A percentile compares a stretch with the other conserved stretches of the same genome.
Evolutionary conservation across 2,113 vertebrate species (phyloP).

Genomic region (Microtus montanus): DNA sequence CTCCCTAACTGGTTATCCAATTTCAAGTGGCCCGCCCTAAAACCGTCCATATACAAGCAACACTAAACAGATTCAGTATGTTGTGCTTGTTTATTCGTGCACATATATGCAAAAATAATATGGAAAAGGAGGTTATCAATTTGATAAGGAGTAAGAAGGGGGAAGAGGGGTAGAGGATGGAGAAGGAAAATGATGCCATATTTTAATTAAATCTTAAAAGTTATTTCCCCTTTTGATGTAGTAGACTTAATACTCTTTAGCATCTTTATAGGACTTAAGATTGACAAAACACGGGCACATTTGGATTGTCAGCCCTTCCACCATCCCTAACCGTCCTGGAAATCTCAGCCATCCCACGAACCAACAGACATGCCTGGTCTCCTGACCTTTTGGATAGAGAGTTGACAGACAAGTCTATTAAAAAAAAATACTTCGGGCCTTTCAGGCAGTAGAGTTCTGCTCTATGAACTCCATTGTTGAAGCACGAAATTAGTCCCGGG

Average conservation of each 20-base stretch:
- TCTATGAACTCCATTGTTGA: not conserved
- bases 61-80: not conserved
- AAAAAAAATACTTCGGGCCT: not conserved
- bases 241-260: slow-evolving; percentile 1
- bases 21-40: no score
- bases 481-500: not conserved
- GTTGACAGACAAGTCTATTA: not conserved
- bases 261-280: not conserved
- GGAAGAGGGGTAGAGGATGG: not conserved
- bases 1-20: not conserved
- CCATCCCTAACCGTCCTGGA: not conserved
- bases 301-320: not conserved
- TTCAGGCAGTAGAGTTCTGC: not conserved
- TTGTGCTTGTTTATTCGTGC: not conserved
- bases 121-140: not conserved
- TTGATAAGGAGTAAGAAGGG: not conserved
- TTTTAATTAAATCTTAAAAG: slow-evolving; percentile 19
- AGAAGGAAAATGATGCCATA: not conserved
- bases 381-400: not conserved
- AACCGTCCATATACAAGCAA: not conserved
- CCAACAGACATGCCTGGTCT: not conserved
- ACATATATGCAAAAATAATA: not conserved
- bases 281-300: not conserved
- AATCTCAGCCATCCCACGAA: not conserved
- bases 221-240: slow-evolving; percentile 7